Conservation (phyloP, 2,797 vertebrate species). For the Helarctos malayanus region DNA sequence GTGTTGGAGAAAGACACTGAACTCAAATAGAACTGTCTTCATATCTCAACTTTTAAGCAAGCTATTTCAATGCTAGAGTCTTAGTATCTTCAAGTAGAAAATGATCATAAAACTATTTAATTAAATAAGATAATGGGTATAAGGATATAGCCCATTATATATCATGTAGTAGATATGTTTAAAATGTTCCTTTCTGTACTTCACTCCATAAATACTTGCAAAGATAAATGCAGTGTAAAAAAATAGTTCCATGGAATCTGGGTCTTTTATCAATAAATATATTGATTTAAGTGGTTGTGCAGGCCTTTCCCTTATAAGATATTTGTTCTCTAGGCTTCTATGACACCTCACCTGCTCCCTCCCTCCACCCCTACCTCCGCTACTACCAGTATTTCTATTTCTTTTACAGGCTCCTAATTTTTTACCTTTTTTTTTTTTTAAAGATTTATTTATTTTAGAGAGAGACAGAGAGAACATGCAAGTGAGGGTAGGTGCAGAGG, state of each 20-base stretch:
- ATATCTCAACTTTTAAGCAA: neutral
- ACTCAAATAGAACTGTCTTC: neutral
- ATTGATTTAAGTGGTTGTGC: neutral
- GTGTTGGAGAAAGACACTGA: neutral
- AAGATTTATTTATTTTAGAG: neutral
- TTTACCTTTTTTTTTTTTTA: neutral
- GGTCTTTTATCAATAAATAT: neutral
- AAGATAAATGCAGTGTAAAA: neutral
- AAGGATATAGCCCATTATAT: neutral
- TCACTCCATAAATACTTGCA: neutral
- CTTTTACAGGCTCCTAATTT: neutral
- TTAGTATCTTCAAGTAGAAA: neutral
- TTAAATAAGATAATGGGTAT: neutral
- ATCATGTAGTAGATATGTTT: neutral
- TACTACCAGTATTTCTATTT: neutral
- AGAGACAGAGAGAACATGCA: neutral
- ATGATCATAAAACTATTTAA: neutral
- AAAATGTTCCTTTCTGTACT: neutral
- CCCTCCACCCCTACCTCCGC: neutral
- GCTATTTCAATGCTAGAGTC: neutral
- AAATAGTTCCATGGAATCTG: neutral
- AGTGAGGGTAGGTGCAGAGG: neutral
- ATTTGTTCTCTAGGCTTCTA: neutral
- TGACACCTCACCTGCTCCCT: fast-evolving
- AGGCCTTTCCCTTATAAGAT: neutral